Conservation (phyloP, 2,888 invertebrate genomes). For the Diarsia rubi region DNA sequence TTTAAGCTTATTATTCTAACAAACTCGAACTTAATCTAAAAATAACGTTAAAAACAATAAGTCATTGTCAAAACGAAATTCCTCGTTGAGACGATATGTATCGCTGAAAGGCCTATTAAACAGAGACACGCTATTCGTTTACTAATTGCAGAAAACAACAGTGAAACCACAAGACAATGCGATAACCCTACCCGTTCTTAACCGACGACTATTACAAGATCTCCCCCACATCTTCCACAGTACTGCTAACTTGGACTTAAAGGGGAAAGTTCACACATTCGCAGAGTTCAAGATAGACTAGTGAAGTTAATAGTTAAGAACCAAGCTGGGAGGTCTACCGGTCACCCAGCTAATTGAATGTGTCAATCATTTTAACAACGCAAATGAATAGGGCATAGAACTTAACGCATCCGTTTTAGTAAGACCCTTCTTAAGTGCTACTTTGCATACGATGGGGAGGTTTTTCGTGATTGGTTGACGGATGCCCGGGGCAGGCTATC, state of each 20-base stretch:
- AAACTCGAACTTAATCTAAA: not conserved
- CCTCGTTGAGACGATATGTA: slow-evolving; percentile 67
- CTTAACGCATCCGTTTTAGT: slow-evolving; percentile 76
- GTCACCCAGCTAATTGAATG: slow-evolving; percentile 94
- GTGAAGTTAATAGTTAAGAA: slow-evolving; percentile 81
- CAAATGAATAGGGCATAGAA: slow-evolving; percentile 90
- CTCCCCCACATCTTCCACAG: slow-evolving; percentile 59
- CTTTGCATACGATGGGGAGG: slow-evolving; percentile 55
- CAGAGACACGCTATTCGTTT: slow-evolving; percentile 85
- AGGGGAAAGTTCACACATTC: slow-evolving; percentile 39
- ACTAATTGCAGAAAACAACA: slow-evolving; percentile 90
- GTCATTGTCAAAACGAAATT: slow-evolving; percentile 71
- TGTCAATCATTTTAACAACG: slow-evolving; percentile 95
- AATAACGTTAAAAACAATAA: slow-evolving; percentile 49
- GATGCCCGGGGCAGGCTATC: slow-evolving; percentile 83
- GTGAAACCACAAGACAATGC: slow-evolving; percentile 84
- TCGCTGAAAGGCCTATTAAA: slow-evolving; percentile 87
- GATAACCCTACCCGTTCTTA: slow-evolving; percentile 79
- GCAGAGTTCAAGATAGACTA: slow-evolving; percentile 72
- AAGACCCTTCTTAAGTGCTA: slow-evolving; percentile 70
- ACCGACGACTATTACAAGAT: slow-evolving; percentile 71
- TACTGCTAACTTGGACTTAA: slow-evolving; percentile 10
- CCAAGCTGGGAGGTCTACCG: slow-evolving; percentile 90
- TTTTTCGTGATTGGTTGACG: slow-evolving; percentile 74
- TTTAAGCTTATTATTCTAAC: not conserved